Conservation (phyloP, 2,888 invertebrate genomes). For the Glyphotaelius pellucidus region DNA sequence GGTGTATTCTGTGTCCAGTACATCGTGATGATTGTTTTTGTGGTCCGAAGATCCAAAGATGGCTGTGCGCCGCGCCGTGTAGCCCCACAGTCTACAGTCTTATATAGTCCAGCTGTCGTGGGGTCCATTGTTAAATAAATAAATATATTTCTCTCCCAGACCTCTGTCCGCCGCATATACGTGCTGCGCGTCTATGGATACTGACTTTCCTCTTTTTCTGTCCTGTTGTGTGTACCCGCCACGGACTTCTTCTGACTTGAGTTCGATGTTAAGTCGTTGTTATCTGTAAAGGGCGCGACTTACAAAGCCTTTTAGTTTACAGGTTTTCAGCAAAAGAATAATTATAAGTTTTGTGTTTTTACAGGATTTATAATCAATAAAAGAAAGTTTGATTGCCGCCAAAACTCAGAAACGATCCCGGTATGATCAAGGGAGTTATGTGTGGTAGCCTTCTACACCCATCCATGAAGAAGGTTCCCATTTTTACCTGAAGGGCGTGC, state of each 20-base stretch:
- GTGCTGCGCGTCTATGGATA: neutral
- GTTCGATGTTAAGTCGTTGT: neutral
- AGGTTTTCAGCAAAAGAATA: neutral
- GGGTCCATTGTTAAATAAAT: slow-evolving; percentile 3
- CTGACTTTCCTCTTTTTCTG: neutral
- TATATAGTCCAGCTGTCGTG: neutral
- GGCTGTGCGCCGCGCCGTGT: neutral
- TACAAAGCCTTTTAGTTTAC: neutral
- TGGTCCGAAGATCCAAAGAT: neutral
- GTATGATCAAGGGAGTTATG: too few species aligned
- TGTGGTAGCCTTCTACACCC: too few species aligned
- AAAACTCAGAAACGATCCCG: too few species aligned
- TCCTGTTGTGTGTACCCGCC: neutral
- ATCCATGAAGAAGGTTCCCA: too few species aligned
- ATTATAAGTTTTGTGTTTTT: too few species aligned
- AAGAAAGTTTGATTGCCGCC: too few species aligned
- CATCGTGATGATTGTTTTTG: neutral
- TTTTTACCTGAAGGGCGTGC: too few species aligned
- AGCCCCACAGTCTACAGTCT: neutral
- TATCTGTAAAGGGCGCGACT: neutral
- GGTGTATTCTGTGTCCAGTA: neutral
- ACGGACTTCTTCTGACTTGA: neutral
- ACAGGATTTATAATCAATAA: too few species aligned
- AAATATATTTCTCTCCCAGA: neutral
- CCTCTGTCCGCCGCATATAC: neutral